Base-by-base conservation (phyloP, 2,113 vertebrate species). In the Stigmatopora argus region DNA sequence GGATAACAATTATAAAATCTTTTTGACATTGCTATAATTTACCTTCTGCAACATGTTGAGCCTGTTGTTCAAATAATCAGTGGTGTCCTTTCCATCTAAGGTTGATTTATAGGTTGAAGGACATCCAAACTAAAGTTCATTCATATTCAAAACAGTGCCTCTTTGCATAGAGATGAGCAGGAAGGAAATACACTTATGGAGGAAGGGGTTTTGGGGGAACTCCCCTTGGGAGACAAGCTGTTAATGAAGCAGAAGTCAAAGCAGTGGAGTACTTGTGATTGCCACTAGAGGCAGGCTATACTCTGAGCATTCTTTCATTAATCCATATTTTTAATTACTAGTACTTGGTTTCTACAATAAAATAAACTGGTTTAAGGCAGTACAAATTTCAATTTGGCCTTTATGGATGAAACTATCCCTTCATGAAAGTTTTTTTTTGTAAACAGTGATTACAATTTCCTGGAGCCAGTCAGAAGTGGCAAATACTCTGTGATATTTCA, bases 221-320 rank as follows among this genome's bases (percentile, higher is more conserved):
- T 60, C 1, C 84, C 80, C 75, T 67, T 10, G 23, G 83, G 55
- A 82, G 69, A 45, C 51, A 31, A 9, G 41, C 69, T 66, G 62
- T 74, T 79, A 83, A 87, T 83, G 61, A 85, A 84, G 68, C 79
- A 75, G 81, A 55, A 84, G 66, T 69, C 58, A 74, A 77, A 52
- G 31, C 46, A 58, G 47, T 62, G 49, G 60, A 13, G 65, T 55
- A 65, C 8, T 63, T 38, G 55, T 64, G 59, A 41, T 41, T 41
- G 38, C 38, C 38, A 41, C 38, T 41, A 8, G 38, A 41, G 38
- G 38, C 38, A 41, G 38, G 38, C 1, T 8, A 41, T 41, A 41
- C 4, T 8, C 38, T 41, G 6, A 41, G 38, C 3, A 41, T 41
- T 41, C 38, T 41, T 41, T 10, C 7, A 41, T 41, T 2, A 41